Conservation (phyloP, 2,888 invertebrate species). For the Perdita meconis region DNA sequence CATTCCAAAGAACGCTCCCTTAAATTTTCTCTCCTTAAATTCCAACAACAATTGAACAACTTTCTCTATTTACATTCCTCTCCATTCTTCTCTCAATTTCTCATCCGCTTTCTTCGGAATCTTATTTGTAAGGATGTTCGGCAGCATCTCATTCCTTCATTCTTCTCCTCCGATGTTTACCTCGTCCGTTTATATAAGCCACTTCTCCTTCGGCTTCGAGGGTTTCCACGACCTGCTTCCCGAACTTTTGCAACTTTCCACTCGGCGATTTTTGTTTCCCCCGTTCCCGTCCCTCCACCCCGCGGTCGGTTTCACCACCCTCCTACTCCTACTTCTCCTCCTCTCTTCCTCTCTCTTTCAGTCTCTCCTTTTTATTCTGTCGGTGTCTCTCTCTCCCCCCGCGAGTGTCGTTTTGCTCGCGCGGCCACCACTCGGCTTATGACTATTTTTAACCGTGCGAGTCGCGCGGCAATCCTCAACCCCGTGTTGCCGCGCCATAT, state of each 20-base stretch:
- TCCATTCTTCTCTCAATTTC: background rate
- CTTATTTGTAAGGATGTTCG: background rate
- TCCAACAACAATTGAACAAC: background rate
- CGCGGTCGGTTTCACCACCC: background rate
- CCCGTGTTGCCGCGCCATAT: slow-evolving; percentile 83
- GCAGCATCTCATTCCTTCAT: background rate
- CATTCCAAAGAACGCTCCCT: background rate
- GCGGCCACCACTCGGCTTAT: slow-evolving; percentile 78
- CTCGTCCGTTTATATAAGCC: background rate
- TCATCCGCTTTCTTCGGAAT: background rate
- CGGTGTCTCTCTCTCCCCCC: slow-evolving; percentile 45
- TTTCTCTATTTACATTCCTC: background rate
- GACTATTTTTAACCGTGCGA: slow-evolving; percentile 82
- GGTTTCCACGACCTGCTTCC: background rate
- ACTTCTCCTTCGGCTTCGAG: background rate
- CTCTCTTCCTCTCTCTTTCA: slow-evolving; percentile 16
- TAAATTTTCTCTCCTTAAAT: background rate
- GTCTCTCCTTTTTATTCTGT: slow-evolving; percentile 53
- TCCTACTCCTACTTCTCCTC: background rate
- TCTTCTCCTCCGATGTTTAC: background rate
- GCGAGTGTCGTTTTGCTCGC: slow-evolving; percentile 66
- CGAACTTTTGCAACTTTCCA: slow-evolving; percentile 15
- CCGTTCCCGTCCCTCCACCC: background rate
- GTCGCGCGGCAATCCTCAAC: slow-evolving; percentile 80
- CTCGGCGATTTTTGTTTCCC: slow-evolving; percentile 12